Evolutionary conservation across 1,140 invertebrate species (phyloP), one percentile per base, ranked within the genome.

Genomic region (Apis florea): DNA sequence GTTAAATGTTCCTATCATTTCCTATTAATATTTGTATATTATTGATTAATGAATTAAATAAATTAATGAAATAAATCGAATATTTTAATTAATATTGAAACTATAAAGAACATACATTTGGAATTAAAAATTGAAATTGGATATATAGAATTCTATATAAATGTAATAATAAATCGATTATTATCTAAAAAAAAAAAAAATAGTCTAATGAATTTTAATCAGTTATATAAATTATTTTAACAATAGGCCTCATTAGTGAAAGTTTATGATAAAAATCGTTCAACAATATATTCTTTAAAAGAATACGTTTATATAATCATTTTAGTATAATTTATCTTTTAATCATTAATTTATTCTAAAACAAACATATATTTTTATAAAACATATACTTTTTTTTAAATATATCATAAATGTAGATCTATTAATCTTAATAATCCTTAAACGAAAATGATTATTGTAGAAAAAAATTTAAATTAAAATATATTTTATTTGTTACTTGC

Each of bases 1-100:
- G 54, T 68, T 26, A 26, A 77, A 72, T 21, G 8, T 72, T 58
- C 54, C 21, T 54, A 59, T 54, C 26, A 53, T 53, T 67, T 66
- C 21, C 19, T 21, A 1, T 11, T 19, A 47, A 66, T 19, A n/a
- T 47, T 49, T 67, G 5, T 68, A 67, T 13, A 47, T n/a, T 3
- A 26, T 12, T 10, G n/a, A 70, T 26, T 53, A 70, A 26, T 6
- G 49, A 53, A 70, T 19, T 40, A 40, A 40, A 13, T 5, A 11
- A 66, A 12, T 11, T 31, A 19, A 40, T 40, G 31, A 21, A 66
- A 64, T 11, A 40, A 64, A 31, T 31, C 19, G 26, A 40, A 31
- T 64, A 9, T 64, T 64, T 26, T 9, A 40, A 19, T 15, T 40
- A 31, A 21, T 21, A 40, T 11, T 6, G 3, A 11, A 47, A 40